Percentiles rank a stretch among this genome's conserved stretches.
phyloP scores from a whole-genome alignment of 1,140 invertebrate species.

The Hyphantria cunea region DNA sequence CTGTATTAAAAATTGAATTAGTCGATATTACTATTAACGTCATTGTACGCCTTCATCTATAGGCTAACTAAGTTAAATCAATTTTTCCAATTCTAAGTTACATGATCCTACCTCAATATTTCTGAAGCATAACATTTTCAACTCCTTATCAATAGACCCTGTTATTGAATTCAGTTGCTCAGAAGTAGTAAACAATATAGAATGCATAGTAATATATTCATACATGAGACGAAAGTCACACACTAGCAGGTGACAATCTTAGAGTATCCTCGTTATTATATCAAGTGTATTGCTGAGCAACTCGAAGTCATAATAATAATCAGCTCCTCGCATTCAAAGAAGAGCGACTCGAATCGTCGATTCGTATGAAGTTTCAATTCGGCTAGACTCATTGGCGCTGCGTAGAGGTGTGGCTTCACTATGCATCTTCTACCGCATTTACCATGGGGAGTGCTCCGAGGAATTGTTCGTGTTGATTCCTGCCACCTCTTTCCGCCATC shows the following conservation, averaged over 20 bases:
- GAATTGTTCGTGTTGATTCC: too few species aligned
- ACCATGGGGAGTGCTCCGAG: too few species aligned
- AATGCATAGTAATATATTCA: conserved; percentile 31
- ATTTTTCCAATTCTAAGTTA: background rate
- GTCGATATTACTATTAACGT: background rate
- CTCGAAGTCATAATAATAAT: too few species aligned
- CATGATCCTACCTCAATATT: background rate
- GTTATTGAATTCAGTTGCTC: conserved; percentile 14
- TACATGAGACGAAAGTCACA: conserved; percentile 33
- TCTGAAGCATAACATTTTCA: background rate
- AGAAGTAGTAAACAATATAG: conserved; percentile 7
- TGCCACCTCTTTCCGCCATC: too few species aligned
- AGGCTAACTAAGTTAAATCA: background rate
- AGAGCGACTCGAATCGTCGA: too few species aligned
- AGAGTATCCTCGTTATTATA: background rate
- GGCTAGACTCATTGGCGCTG: too few species aligned
- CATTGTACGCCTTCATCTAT: background rate
- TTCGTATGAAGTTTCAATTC: too few species aligned
- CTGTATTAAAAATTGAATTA: background rate
- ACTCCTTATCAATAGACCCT: background rate
- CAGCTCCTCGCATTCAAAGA: too few species aligned
- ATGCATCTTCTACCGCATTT: too few species aligned
- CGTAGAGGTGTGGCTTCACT: too few species aligned
- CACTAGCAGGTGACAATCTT: background rate
- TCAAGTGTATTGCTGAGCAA: too few species aligned